Percentiles rank a stretch among this genome's conserved stretches.
These are phyloP conservation scores for Lutra lutra DNA, from an alignment of 2,797 vertebrate genomes.

Conservation along the genomic window DNA sequence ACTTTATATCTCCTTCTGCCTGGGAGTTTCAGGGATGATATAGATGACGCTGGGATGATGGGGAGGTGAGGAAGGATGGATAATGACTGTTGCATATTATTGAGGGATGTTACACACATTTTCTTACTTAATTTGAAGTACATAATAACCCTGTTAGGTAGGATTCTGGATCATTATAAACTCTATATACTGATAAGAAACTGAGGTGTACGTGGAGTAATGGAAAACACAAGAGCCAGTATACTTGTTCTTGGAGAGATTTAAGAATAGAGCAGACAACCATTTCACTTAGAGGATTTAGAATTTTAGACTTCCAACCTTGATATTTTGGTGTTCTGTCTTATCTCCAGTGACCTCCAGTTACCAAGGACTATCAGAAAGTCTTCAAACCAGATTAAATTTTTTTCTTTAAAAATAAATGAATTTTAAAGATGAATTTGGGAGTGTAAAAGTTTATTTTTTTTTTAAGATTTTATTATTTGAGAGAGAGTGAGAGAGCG, in stretches of 20 bases:
- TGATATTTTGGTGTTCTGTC: constrained; percentile 8
- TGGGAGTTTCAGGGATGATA: neutral
- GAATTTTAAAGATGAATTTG: constrained; percentile 32
- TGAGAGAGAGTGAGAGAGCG: neutral
- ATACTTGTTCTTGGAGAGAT: constrained; percentile 52
- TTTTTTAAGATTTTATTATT: neutral
- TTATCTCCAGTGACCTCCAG: neutral
- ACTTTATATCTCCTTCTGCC: neutral
- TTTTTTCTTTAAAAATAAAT: constrained; percentile 38
- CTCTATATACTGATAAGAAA: constrained; percentile 9
- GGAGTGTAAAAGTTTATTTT: constrained; percentile 10
- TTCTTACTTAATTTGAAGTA: constrained; percentile 40
- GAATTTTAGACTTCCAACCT: constrained; percentile 19
- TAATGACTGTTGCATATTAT: neutral
- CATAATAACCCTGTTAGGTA: neutral
- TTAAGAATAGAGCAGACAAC: constrained; percentile 38
- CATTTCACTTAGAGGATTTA: constrained; percentile 42
- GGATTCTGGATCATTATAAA: constrained; percentile 23
- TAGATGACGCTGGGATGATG: neutral
- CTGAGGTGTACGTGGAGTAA: constrained; percentile 8
- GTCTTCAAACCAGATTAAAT: constrained; percentile 14
- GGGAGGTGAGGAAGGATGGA: neutral
- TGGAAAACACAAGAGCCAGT: constrained; percentile 26
- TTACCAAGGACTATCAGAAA: neutral
- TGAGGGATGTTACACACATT: neutral